These are phyloP conservation scores for Ceratothoa steindachneri DNA, from an alignment of 2,888 invertebrate genomes.

Conservation along the genomic window DNA sequence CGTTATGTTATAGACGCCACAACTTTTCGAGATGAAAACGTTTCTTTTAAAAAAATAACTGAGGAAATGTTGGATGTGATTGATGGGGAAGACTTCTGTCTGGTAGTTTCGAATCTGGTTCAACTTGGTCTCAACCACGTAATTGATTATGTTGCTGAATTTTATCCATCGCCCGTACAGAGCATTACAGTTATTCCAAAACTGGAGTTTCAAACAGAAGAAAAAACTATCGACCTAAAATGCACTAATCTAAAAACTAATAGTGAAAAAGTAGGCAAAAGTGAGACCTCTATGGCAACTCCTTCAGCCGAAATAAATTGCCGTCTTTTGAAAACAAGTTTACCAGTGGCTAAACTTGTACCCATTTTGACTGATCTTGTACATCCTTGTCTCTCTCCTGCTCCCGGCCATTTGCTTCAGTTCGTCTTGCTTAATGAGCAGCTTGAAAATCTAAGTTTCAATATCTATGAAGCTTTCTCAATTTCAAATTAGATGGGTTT, in stretches of 20 bases:
- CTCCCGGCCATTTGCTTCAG: slow-evolving; percentile 34
- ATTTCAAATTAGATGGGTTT: slow-evolving; percentile 12
- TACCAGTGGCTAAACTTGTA: slow-evolving; percentile 41
- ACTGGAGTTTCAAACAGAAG: neutral
- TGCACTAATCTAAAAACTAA: neutral
- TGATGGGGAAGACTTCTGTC: slow-evolving; percentile 36
- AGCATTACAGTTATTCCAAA: neutral
- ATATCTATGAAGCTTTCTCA: slow-evolving; percentile 43
- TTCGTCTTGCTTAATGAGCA: slow-evolving; percentile 27
- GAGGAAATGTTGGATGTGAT: slow-evolving; percentile 34
- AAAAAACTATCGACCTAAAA: too few relatives aligned
- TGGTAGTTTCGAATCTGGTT: slow-evolving; percentile 30
- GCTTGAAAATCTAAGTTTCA: slow-evolving; percentile 31
- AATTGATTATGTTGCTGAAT: slow-evolving; percentile 39
- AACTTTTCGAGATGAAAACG: slow-evolving; percentile 22
- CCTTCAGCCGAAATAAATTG: too few relatives aligned
- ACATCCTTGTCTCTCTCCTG: slow-evolving; percentile 28
- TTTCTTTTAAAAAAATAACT: slow-evolving; percentile 32
- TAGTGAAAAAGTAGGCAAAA: neutral
- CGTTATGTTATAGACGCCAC: slow-evolving; percentile 29
- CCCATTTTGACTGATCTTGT: slow-evolving; percentile 34
- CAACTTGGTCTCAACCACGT: slow-evolving; percentile 38
- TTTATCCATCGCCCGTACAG: slow-evolving; percentile 24
- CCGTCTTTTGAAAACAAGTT: neutral
- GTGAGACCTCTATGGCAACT: neutral